Evolutionary conservation across 2,797 vertebrate species (phyloP).

Genomic region (Cheirogaleus major): DNA sequence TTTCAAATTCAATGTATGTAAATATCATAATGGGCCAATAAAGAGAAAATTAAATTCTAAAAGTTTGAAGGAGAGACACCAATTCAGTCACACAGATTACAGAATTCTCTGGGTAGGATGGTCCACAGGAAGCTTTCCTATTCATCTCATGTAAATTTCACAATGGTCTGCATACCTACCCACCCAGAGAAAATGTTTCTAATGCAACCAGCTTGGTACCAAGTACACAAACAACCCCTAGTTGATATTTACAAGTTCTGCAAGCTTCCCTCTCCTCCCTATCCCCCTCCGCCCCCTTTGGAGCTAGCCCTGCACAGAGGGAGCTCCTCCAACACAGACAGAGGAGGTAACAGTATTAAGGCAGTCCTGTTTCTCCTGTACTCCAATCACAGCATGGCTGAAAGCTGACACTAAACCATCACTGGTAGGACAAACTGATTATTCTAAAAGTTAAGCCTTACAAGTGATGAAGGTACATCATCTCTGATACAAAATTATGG

Average conservation of each 20-base stretch:
- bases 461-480: not conserved
- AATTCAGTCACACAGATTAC: not conserved
- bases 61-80: not conserved
- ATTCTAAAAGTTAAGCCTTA: conserved; percentile 35
- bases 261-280: not conserved
- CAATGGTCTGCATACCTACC: not conserved
- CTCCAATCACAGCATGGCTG: not conserved
- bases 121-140: not conserved
- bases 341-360: not conserved
- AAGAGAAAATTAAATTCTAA: conserved; percentile 32
- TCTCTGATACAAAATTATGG: not conserved
- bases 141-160: conserved; percentile 40
- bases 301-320: not conserved
- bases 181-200: not conserved
- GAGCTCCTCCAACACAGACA: not conserved
- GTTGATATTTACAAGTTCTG: not conserved
- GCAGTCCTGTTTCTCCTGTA: not conserved
- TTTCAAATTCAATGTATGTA: conserved; percentile 20
- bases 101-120: not conserved
- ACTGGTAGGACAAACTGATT: not conserved
- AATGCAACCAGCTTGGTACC: not conserved
- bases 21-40: not conserved
- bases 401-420: not conserved
- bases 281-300: not conserved
- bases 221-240: not conserved